These are phyloP conservation scores for Drosophila quadrilineata DNA, from an alignment of 1,140 invertebrate species.

Conservation along the genomic window DNA sequence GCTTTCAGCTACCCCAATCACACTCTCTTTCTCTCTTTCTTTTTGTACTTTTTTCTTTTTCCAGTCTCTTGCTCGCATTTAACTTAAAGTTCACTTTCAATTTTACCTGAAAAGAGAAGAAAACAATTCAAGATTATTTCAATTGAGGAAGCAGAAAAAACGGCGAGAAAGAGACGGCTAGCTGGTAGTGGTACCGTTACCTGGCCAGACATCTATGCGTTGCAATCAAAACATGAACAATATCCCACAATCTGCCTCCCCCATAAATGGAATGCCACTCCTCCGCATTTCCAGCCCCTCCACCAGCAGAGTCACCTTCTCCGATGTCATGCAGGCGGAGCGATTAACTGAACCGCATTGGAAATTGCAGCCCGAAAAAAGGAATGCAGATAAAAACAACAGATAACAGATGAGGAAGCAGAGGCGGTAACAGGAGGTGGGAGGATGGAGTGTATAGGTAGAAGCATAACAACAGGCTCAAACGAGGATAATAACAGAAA, in stretches of 20 bases:
- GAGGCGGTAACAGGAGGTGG: conserved; percentile 6
- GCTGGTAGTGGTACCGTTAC: conserved; percentile 4
- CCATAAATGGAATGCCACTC: too few species aligned
- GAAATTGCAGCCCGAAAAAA: conserved; percentile 64
- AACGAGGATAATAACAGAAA: conserved; percentile 39
- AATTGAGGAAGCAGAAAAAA: too few species aligned
- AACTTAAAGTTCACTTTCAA: too few species aligned
- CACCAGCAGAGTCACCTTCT: not conserved
- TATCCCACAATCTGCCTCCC: conserved; percentile 12
- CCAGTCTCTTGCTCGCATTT: too few species aligned
- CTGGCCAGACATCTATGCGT: conserved; percentile 58
- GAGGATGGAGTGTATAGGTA: too few species aligned
- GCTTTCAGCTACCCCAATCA: too few species aligned
- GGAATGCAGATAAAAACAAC: conserved; percentile 55
- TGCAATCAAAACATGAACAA: conserved; percentile 71
- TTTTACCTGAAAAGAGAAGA: conserved; percentile 9
- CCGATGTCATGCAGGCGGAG: conserved; percentile 61
- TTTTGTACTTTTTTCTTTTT: too few species aligned
- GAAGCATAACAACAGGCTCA: too few species aligned
- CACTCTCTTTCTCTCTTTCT: too few species aligned
- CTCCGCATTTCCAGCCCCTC: not conserved
- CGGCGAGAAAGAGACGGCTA: too few species aligned
- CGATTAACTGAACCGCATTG: conserved; percentile 60
- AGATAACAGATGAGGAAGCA: conserved; percentile 50
- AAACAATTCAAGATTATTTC: too few species aligned